phyloP scores from a whole-genome alignment of 2,888 invertebrate species.

The Perizoma flavofasciatum region DNA sequence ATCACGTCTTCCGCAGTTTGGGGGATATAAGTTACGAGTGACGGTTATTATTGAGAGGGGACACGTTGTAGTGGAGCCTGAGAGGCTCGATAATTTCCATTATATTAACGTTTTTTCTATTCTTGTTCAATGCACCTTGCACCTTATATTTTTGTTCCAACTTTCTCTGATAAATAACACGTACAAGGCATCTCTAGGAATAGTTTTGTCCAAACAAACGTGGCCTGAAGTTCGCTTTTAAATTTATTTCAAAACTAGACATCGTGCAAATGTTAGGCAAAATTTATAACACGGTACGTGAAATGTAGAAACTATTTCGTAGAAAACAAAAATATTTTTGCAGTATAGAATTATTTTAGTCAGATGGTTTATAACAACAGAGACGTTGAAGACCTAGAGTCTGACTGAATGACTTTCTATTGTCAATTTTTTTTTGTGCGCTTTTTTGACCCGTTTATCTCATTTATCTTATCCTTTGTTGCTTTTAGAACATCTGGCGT shows the following conservation, averaged over 20 bases:
- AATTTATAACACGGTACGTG: conserved; percentile 25
- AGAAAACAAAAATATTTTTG: conserved; percentile 7
- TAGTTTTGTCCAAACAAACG: conserved; percentile 58
- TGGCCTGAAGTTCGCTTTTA: conserved; percentile 57
- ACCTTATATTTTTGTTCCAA: conserved; percentile 2
- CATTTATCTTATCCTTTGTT: too few species aligned
- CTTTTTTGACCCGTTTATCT: too few species aligned
- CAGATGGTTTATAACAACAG: too few species aligned
- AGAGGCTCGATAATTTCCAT: conserved; percentile 15
- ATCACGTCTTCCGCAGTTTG: conserved; percentile 42
- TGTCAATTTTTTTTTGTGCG: too few species aligned
- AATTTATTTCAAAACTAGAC: conserved; percentile 67
- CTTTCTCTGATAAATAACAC: conserved; percentile 44
- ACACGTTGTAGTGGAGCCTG: conserved; percentile 16
- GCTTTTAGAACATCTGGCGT: too few species aligned
- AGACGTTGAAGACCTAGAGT: too few species aligned
- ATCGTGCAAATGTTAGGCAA: conserved; percentile 57
- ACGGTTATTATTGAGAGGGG: conserved; percentile 49
- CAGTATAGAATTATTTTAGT: too few species aligned
- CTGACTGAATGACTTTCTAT: too few species aligned
- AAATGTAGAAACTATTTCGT: not conserved
- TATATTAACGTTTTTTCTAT: not conserved
- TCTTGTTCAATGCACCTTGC: not conserved
- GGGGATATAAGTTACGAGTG: conserved; percentile 49
- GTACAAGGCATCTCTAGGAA: conserved; percentile 49